Percentiles rank a stretch among this genome's conserved stretches.
Conservation (phyloP, 2,113 vertebrate genomes). For the Anarrhichthys ocellatus region DNA sequence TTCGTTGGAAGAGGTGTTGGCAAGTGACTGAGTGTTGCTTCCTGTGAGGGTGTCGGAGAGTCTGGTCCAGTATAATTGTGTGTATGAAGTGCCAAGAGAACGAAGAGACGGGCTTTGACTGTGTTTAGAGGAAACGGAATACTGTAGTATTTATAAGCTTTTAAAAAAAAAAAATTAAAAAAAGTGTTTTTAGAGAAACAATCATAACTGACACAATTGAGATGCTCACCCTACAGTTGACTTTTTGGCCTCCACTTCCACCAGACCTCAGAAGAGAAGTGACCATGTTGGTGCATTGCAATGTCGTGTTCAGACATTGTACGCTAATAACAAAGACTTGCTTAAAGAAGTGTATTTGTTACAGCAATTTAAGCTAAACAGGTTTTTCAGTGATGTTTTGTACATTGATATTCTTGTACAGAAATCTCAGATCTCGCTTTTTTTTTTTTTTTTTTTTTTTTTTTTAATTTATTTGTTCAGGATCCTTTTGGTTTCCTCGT, state of each 20-base stretch:
- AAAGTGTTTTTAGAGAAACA: constrained; percentile 31
- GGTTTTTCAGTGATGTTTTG: constrained; percentile 80
- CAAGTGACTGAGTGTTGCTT: constrained; percentile 6
- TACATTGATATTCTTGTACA: constrained; percentile 85
- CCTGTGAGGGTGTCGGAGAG: not conserved
- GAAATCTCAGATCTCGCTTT: constrained; percentile 65
- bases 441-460: constrained; percentile 72
- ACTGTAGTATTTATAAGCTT: constrained; percentile 46
- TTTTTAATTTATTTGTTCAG: constrained; percentile 80
- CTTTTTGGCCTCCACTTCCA: constrained; percentile 43
- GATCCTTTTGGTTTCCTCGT: constrained; percentile 57
- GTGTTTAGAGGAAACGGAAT: constrained; percentile 40
- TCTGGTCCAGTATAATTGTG: not conserved
- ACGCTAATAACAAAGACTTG: constrained; percentile 55
- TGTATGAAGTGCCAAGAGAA: constrained; percentile 43
- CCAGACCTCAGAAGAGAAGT: constrained; percentile 69
- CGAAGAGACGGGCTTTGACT: constrained; percentile 12
- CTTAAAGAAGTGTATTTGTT: constrained; percentile 80
- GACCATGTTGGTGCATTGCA: constrained; percentile 62
- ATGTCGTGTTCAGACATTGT: constrained; percentile 51
- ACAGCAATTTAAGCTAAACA: constrained; percentile 85
- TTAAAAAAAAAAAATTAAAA: not conserved
- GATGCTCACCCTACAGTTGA: constrained; percentile 19
- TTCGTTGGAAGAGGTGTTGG: not conserved
- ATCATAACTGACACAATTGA: constrained; percentile 26